Percentiles rank a stretch among this genome's conserved stretches.
Conservation (phyloP, 2,113 vertebrate species). For the Tilapia sparmanii region DNA sequence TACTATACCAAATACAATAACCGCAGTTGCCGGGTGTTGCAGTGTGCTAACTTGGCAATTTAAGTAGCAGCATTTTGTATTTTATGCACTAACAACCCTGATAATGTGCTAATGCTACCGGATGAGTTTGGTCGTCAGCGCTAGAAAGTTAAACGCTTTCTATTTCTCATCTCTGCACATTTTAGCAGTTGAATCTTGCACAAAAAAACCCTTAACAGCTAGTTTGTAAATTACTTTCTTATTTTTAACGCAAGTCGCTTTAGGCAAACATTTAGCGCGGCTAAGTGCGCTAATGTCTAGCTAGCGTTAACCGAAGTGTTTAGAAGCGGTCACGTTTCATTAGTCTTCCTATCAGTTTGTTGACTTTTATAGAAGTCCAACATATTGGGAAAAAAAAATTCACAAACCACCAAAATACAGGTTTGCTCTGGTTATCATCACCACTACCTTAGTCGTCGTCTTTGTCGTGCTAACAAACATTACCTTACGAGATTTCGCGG, state of each 20-base stretch:
- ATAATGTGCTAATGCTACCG: not conserved
- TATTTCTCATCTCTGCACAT: not conserved
- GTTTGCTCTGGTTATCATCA: not conserved
- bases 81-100: not conserved
- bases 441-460: not conserved
- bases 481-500: slow-evolving; percentile 16
- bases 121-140: not conserved
- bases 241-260: not conserved
- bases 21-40: not conserved
- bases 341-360: not conserved
- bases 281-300: not conserved
- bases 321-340: not conserved
- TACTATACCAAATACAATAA: not conserved
- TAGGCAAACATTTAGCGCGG: no score
- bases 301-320: not conserved
- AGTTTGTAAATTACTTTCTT: not conserved
- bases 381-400: fast-evolving
- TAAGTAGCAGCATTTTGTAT: not conserved
- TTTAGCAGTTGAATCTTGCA: not conserved
- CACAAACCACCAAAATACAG: fast-evolving
- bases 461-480: not conserved
- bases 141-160: not conserved
- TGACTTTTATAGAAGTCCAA: not conserved
- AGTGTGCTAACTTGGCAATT: not conserved
- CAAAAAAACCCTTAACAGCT: not conserved